Conservation (phyloP, 1,140 invertebrate species). For the Drosophila fuyamai region DNA sequence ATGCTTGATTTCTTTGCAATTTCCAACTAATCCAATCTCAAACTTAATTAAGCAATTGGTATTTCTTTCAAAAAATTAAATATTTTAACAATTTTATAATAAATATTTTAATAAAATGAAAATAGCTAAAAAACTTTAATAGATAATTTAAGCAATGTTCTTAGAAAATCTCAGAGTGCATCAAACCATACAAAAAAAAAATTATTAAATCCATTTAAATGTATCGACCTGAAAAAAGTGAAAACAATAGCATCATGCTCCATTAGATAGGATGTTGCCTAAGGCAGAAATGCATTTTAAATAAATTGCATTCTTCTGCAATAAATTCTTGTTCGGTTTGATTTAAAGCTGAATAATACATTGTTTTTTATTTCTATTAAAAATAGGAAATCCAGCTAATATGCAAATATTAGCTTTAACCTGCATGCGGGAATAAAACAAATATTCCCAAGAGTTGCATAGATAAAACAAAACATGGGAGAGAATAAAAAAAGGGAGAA, state of each 20-base stretch:
- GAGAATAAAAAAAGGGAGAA: slow-evolving; percentile 16
- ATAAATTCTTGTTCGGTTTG: slow-evolving; percentile 31
- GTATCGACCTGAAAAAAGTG: slow-evolving; percentile 3
- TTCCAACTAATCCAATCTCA: background rate
- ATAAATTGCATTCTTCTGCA: slow-evolving; percentile 30
- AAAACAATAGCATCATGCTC: slow-evolving; percentile 27
- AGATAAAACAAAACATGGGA: slow-evolving; percentile 27
- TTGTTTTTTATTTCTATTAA: slow-evolving; percentile 5
- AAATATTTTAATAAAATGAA: background rate
- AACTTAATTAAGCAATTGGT: too few species aligned
- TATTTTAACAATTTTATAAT: background rate
- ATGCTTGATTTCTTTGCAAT: background rate
- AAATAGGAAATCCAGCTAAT: slow-evolving; percentile 33
- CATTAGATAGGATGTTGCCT: slow-evolving; percentile 8
- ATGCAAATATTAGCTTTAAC: slow-evolving; percentile 52
- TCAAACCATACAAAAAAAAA: background rate
- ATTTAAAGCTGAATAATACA: slow-evolving; percentile 20
- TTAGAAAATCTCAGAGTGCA: background rate
- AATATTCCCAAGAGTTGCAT: slow-evolving; percentile 35
- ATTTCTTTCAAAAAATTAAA: background rate
- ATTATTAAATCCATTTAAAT: slow-evolving; percentile 27
- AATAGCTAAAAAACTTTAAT: background rate
- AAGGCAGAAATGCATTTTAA: slow-evolving; percentile 24
- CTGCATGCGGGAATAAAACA: slow-evolving; percentile 44
- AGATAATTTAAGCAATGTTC: background rate